Evolutionary conservation across 2,888 invertebrate genomes (phyloP).

Genomic region (Autographa gamma): DNA sequence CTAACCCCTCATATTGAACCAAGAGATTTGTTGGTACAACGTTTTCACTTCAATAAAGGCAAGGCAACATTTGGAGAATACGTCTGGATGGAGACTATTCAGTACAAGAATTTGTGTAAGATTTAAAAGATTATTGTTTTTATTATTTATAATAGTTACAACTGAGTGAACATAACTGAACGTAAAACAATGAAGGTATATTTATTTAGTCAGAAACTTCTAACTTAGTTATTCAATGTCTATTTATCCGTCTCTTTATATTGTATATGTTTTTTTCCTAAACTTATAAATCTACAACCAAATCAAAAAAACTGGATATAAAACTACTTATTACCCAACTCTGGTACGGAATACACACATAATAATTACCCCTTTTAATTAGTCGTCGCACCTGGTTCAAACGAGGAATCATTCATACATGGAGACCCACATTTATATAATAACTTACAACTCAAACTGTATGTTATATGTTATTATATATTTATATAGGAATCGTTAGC

Average conservation of each 20-base stretch:
- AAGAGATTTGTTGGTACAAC: constrained; percentile 36
- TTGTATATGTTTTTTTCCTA: too few species aligned
- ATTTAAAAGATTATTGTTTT: constrained; percentile 13
- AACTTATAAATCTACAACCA: too few species aligned
- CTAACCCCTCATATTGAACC: constrained; percentile 16
- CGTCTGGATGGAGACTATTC: neutral
- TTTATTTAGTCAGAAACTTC: too few species aligned
- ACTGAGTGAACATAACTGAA: too few species aligned
- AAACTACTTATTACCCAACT: too few species aligned
- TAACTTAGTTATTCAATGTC: too few species aligned
- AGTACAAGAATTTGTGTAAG: constrained; percentile 17
- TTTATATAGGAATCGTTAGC: constrained; percentile 40
- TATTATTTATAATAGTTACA: neutral
- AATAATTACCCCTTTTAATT: constrained; percentile 23
- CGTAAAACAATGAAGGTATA: too few species aligned
- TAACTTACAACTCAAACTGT: constrained; percentile 8
- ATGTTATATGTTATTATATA: neutral
- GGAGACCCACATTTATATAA: constrained; percentile 3
- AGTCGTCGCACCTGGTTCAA: constrained; percentile 40
- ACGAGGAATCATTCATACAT: constrained; percentile 30
- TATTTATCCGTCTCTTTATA: too few species aligned
- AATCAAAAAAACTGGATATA: too few species aligned
- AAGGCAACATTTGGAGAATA: constrained; percentile 18
- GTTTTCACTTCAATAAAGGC: constrained; percentile 27
- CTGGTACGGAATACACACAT: neutral